phyloP scores from a whole-genome alignment of 2,888 invertebrate species.

The Caenorhabditis wallacei region DNA sequence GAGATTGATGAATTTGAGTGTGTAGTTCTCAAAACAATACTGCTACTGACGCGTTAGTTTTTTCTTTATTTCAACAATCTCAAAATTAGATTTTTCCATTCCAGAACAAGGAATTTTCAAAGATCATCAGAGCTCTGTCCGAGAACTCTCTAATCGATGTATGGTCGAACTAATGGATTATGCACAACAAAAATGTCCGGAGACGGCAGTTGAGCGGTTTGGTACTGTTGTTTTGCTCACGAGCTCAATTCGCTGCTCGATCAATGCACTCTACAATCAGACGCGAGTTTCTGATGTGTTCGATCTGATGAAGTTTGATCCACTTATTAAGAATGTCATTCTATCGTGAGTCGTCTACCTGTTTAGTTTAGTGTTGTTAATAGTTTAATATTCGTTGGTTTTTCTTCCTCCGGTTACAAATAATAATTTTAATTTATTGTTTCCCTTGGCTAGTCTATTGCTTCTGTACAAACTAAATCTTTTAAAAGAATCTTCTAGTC shows the following conservation, averaged over 20 bases:
- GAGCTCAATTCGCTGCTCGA: constrained; percentile 70
- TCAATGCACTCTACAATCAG: constrained; percentile 70
- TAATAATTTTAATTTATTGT: background rate
- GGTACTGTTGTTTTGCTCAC: constrained; percentile 70
- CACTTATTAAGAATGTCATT: constrained; percentile 70
- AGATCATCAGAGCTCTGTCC: constrained; percentile 25
- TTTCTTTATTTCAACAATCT: background rate
- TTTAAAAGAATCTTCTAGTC: constrained; percentile 5
- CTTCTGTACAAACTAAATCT: background rate
- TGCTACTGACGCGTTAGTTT: constrained; percentile 65
- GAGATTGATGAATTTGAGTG: constrained; percentile 68
- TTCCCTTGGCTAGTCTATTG: background rate
- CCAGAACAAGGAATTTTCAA: constrained; percentile 66
- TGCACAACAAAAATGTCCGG: constrained; percentile 52
- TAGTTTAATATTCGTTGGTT: background rate
- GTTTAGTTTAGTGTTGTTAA: background rate
- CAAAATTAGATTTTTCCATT: constrained; percentile 2
- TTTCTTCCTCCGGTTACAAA: background rate
- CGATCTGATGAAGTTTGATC: constrained; percentile 73
- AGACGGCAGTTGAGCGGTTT: constrained; percentile 63
- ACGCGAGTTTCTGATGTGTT: constrained; percentile 71
- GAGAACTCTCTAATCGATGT: constrained; percentile 42
- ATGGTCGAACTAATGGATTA: constrained; percentile 66
- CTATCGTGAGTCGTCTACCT: constrained; percentile 48
- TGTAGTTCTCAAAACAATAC: constrained; percentile 68